phyloP scores from a whole-genome alignment of 2,797 vertebrate genomes.

The Pagetopsis macropterus region DNA sequence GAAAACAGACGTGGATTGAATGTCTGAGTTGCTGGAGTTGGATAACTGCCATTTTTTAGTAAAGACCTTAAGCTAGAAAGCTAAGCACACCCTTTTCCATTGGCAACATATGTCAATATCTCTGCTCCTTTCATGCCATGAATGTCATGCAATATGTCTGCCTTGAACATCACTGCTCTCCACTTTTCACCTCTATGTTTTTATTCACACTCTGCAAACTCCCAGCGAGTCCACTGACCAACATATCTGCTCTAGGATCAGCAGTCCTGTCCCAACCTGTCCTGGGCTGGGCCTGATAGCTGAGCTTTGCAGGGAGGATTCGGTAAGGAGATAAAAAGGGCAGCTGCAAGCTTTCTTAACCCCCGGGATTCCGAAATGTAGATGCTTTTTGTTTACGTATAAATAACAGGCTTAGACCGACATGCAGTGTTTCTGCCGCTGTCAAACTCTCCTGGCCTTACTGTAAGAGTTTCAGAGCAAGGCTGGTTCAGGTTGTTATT shows the following conservation, averaged over 20 bases:
- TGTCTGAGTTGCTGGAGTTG: background rate
- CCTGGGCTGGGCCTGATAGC: conserved; percentile 50
- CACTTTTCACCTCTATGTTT: background rate
- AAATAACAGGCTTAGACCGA: conserved; percentile 33
- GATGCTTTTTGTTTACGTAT: conserved; percentile 34
- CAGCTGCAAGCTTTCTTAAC: conserved; percentile 21
- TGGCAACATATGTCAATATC: conserved; percentile 12
- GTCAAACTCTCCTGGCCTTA: background rate
- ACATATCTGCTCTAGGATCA: conserved; percentile 67
- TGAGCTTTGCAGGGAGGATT: conserved; percentile 38
- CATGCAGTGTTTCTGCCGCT: conserved; percentile 1
- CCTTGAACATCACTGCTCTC: background rate
- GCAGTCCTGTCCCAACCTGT: conserved; percentile 61
- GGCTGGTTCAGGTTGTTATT: conserved; percentile 11
- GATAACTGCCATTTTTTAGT: background rate
- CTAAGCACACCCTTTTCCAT: conserved; percentile 8
- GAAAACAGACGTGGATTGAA: background rate
- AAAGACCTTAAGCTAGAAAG: conserved; percentile 1
- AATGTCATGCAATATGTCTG: background rate
- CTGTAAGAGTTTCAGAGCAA: background rate
- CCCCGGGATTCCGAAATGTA: conserved; percentile 16
- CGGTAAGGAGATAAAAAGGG: conserved; percentile 37
- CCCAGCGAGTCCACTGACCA: conserved; percentile 58
- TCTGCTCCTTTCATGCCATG: conserved; percentile 3
- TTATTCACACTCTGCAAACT: conserved; percentile 26